Conservation (phyloP, 2,113 vertebrate genomes). For the Symphodus melops region DNA sequence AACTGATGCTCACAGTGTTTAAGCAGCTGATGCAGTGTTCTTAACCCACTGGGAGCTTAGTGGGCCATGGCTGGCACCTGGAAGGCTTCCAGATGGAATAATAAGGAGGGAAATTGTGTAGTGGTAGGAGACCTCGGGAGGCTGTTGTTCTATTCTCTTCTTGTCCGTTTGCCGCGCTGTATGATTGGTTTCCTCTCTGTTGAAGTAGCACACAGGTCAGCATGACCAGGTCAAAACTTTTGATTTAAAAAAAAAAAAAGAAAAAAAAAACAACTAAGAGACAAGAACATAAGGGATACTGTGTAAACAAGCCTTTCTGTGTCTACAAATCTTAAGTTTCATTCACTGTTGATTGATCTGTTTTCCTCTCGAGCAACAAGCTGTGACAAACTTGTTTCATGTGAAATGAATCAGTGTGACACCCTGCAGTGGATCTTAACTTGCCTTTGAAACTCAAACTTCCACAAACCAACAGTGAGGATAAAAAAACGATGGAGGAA, state of each 20-base stretch:
- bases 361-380: slow-evolving; percentile 32
- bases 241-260: not conserved
- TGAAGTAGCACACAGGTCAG: slow-evolving; percentile 47
- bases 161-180: slow-evolving; percentile 62
- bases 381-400: slow-evolving; percentile 44
- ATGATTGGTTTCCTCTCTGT: slow-evolving; percentile 32
- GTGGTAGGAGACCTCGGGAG: slow-evolving; percentile 51
- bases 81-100: slow-evolving; percentile 70
- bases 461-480: slow-evolving; percentile 23
- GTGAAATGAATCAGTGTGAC: slow-evolving; percentile 55
- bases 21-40: slow-evolving; percentile 72
- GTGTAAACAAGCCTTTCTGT: slow-evolving; percentile 19
- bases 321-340: slow-evolving; percentile 15
- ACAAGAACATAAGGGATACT: not conserved
- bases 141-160: slow-evolving; percentile 38
- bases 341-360: slow-evolving; percentile 43
- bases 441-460: slow-evolving; percentile 42
- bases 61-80: slow-evolving; percentile 64
- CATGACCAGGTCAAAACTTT: slow-evolving; percentile 34
- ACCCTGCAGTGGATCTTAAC: slow-evolving; percentile 40
- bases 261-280: not conserved
- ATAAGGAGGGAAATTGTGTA: slow-evolving; percentile 46
- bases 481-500: slow-evolving; percentile 14
- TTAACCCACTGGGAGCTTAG: slow-evolving; percentile 68
- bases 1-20: slow-evolving; percentile 67